Percentiles rank a stretch among this genome's conserved stretches.
These are phyloP conservation scores for Aythya baeri DNA, from an alignment of 2,113 vertebrate species.

Conservation along the genomic window DNA sequence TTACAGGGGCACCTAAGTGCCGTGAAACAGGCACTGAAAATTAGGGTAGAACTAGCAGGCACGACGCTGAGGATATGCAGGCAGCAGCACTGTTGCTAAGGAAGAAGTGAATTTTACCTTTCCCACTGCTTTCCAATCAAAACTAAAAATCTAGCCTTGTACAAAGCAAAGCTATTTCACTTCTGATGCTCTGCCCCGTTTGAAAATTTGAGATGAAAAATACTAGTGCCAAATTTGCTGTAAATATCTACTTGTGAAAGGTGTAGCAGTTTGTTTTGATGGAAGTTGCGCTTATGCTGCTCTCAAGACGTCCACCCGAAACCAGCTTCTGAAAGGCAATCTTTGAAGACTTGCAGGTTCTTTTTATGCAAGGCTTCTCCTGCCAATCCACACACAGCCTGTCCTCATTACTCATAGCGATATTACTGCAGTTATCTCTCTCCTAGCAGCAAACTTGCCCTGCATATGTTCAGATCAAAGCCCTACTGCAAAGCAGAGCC, in stretches of 20 bases:
- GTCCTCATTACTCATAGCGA: background rate
- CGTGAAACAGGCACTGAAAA: background rate
- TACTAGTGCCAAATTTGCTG: background rate
- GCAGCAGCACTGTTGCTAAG: background rate
- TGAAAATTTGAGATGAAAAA: background rate
- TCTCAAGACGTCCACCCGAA: background rate
- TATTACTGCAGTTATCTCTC: background rate
- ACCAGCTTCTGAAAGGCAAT: background rate
- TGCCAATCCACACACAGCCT: background rate
- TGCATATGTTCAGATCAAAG: background rate
- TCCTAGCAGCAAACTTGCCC: background rate
- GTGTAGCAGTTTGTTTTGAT: background rate
- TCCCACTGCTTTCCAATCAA: background rate
- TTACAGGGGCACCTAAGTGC: background rate
- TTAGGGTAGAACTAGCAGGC: background rate
- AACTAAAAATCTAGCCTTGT: background rate
- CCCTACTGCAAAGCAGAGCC: background rate
- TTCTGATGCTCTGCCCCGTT: background rate
- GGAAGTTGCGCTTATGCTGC: background rate
- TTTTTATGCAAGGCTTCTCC: background rate
- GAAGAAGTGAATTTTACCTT: background rate
- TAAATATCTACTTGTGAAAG: background rate
- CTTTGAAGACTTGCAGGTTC: background rate
- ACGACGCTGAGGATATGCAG: background rate
- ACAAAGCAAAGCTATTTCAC: background rate